Evolutionary conservation across 2,888 invertebrate species (phyloP), one percentile per base, ranked within the genome.

Genomic region (Sinotaia quadrata): DNA sequence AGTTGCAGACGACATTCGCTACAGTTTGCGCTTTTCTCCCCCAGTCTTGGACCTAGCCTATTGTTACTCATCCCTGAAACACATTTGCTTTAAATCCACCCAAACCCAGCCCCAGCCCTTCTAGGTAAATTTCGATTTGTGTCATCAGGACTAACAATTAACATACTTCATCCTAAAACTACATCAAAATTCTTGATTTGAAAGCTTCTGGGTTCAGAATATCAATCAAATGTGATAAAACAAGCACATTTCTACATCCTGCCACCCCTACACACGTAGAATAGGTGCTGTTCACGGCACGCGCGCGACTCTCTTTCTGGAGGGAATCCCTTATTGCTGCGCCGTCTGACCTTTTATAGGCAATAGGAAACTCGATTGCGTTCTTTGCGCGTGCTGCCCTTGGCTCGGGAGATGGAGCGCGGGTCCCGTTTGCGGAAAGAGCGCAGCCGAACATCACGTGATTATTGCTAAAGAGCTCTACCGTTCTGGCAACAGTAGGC

Each of bases 361-460:
- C 61, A 65, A 58, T 21, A 65, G 57, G 62, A 66, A 69, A 69
- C 29, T 29, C 37, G 68, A 68, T 44, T n/a, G n/a, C 65, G 65
- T 18, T 2, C 18, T 15, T 24, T 44, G 56, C 65, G 44, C 56
- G 56, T 21, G 65, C 65, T 4, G 41, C 27, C 5, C 29, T 27
- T 15, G 10, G 34, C n/a, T 27, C 15, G 27, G 41, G 24, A 7
- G 81, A 78, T 29, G 83, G 71, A 12, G 84, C 72, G 69, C 81
- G 73, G 27, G 83, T 71, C 51, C 81, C 82, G 37, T 81, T 72
- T 4, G 81, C 81, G 84, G 83, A n/a, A n/a, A n/a, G n/a, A n/a
- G n/a, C n/a, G n/a, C n/a, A n/a, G n/a, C n/a, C n/a, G n/a, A n/a
- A n/a, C n/a, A n/a, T n/a, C n/a, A n/a, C n/a, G n/a, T n/a, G n/a